phyloP scores from a whole-genome alignment of 2,797 vertebrate genomes.

The Xiphorhynchus erythropygius region DNA sequence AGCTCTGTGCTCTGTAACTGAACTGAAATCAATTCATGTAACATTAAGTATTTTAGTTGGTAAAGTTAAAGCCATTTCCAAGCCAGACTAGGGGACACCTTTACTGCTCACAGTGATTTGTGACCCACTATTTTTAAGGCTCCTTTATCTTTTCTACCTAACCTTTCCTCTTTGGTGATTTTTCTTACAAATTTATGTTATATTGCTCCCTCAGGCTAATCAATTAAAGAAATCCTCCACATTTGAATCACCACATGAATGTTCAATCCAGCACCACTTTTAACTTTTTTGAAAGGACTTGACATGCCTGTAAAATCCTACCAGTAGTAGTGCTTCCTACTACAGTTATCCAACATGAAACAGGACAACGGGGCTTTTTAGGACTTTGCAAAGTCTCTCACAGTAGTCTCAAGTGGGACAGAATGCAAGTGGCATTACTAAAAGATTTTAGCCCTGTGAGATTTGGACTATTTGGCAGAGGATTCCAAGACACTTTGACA shows the following conservation, averaged over 20 bases:
- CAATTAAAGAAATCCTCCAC: background rate
- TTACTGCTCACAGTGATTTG: background rate
- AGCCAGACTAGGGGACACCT: background rate
- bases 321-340: background rate
- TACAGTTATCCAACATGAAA: background rate
- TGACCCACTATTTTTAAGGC: background rate
- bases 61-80: background rate
- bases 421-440: background rate
- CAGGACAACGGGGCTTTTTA: background rate
- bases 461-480: background rate
- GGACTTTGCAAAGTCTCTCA: background rate
- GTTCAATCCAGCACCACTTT: background rate
- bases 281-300: background rate
- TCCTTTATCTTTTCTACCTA: background rate
- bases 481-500: background rate
- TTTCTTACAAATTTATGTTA: background rate
- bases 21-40: background rate
- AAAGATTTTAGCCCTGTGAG: background rate
- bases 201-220: background rate
- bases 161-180: background rate
- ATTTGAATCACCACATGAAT: background rate
- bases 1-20: background rate
- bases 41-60: background rate
- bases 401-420: background rate
- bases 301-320: background rate